Conservation (phyloP, 1,140 invertebrate genomes). For the Leptestheria dahalacensis region DNA sequence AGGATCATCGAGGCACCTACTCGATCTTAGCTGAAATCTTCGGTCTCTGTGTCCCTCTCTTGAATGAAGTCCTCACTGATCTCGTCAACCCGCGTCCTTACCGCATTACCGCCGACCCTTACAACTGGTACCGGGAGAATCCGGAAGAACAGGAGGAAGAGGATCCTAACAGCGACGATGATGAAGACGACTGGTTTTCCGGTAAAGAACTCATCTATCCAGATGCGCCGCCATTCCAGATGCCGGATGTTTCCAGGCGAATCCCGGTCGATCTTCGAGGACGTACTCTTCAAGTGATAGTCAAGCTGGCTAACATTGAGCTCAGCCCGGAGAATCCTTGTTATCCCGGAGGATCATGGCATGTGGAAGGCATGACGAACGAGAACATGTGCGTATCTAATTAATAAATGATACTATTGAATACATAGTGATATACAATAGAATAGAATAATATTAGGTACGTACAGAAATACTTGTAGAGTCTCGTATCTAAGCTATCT, state of each 20-base stretch:
- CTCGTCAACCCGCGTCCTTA: not conserved
- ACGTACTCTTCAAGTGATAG: conserved; percentile 12
- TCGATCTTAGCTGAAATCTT: conserved; percentile 8
- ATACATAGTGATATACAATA: too few relatives aligned
- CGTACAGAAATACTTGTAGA: too few relatives aligned
- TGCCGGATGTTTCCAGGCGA: not conserved
- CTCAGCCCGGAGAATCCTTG: conserved; percentile 10
- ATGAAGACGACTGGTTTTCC: not conserved
- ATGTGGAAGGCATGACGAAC: conserved; percentile 16
- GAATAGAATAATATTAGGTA: too few relatives aligned
- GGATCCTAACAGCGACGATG: not conserved
- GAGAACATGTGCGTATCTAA: too few relatives aligned
- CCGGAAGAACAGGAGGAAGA: not conserved
- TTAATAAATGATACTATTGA: too few relatives aligned
- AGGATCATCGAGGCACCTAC: not conserved
- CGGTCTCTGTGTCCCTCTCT: conserved; percentile 11
- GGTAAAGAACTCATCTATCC: not conserved
- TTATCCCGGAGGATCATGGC: conserved; percentile 14
- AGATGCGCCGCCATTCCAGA: not conserved
- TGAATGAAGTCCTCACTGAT: conserved; percentile 15
- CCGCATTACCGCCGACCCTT: not conserved
- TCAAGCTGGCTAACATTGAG: conserved; percentile 11
- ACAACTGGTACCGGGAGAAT: not conserved
- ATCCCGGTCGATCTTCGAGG: conserved; percentile 9
- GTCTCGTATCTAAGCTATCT: too few relatives aligned